Evolutionary conservation across 2,113 vertebrate species (phyloP).

Genomic region (Gavia stellata): DNA sequence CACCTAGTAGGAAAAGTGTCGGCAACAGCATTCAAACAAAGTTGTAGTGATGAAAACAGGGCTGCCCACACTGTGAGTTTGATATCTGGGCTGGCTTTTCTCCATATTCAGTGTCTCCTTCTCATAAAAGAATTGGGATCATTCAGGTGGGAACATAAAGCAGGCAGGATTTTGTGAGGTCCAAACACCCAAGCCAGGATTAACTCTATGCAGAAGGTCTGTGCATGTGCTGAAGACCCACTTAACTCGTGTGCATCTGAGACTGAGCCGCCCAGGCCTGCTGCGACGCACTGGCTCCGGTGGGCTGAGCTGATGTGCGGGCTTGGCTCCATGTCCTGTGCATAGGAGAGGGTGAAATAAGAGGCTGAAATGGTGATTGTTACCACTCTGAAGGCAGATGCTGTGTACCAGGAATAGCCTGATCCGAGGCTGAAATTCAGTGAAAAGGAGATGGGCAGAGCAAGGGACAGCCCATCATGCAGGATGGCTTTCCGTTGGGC

Average conservation of each 20-base stretch:
- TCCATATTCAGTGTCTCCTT: not conserved
- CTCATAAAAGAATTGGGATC: not conserved
- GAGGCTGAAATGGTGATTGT: not conserved
- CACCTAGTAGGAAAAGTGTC: not conserved
- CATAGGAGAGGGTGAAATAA: not conserved
- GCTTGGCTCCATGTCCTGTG: rapidly evolving
- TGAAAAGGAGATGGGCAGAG: not conserved
- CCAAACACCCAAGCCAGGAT: not conserved
- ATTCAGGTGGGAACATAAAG: not conserved
- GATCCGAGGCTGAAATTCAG: not conserved
- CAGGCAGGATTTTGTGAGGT: not conserved
- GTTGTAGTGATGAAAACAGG: not conserved
- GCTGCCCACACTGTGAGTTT: not conserved
- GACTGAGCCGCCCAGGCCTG: rapidly evolving
- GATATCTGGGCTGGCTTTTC: not conserved
- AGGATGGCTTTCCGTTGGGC: not conserved
- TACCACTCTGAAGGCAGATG: not conserved
- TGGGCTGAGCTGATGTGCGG: not conserved
- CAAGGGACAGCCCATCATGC: not conserved
- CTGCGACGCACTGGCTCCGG: too few species aligned
- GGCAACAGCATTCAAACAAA: not conserved
- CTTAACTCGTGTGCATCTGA: not conserved
- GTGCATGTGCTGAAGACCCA: not conserved
- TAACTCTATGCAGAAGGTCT: not conserved
- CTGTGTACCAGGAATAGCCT: not conserved